Evolutionary conservation across 2,888 invertebrate species (phyloP), one percentile per base, ranked within the genome.

Genomic region (Anaspis maculata): DNA sequence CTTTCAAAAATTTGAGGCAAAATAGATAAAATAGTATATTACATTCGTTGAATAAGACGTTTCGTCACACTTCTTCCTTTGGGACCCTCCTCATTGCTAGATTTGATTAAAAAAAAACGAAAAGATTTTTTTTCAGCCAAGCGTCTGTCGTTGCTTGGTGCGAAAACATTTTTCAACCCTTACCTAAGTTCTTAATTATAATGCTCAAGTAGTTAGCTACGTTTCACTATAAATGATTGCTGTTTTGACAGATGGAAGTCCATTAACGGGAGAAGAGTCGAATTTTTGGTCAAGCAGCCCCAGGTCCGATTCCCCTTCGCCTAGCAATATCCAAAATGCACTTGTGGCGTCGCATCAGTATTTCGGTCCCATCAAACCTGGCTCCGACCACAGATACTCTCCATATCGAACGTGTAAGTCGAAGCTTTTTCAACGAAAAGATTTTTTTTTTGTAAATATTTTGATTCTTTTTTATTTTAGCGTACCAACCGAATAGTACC

Each of bases 251-350:
- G 57, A 57, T 50, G 51, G 56, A 12, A 56, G 55, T 37, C 51
- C 56, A 6, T 39, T 48, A 34, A 39, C 38, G 10, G 57, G 53
- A 4, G 62, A 62, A 14, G 62, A 62, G 37, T 59, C 62, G 16
- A 62, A 57, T 42, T 60, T 61, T 44, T 62, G 62, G 62, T 57
- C 60, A 14, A 60, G 54, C 33, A 61, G 61, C 42, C 62, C 62
- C 5, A 41, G 62, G 45, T 61, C 61, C n/a, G 61, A 62, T 42
- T 60, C 61, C 3, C 58, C 60, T 13, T 60, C 60, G 1, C 58
- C 61, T 39, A 48, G 48, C 28, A 48, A 46, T 28, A 36, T 49
- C 21, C 51, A 52, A 44, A 54, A 52, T 46, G 43, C 49, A 23
- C 41, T 59, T 31, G 52, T 52, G 25, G 51, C 47, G 30, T 48